Base-by-base conservation (phyloP, 2,113 vertebrate species). In the Pyxicephalus adspersus region DNA sequence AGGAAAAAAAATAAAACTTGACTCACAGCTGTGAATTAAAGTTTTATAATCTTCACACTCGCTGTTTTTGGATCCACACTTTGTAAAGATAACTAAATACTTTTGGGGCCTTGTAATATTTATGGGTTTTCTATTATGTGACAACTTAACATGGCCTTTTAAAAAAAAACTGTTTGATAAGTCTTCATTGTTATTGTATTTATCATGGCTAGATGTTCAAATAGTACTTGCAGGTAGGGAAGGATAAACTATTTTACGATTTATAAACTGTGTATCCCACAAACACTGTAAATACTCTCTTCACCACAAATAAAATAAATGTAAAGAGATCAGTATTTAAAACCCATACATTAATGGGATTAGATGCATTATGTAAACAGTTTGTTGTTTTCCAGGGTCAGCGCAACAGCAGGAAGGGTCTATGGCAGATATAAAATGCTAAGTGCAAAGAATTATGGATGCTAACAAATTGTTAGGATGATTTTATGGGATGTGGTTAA, bases 111-210 rank as follows among this genome's bases (percentile, higher is more conserved):
- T 63, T 45, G 38, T 25, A 26, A 76, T 51, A 45, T 64, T 76
- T 50, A 76, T 76, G 51, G 58, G 16, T 25, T 18, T 2, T 34
- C 8, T 61, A 61, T 75, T 75, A 26, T 38, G 55, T 64, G 57
- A 5, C 50, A 76, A 51, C 23, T 51, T 64, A 38, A 61, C 58
- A n/a, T 51, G 23, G 22, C 34, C 34, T 76, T 63, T 76, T 76
- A 20, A 76, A 76, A 63, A 23, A 31, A 63, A 50, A 76, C 73
- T 64, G 58, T 51, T 76, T 76, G 26, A 76, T 51, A 76, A 76
- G 34, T 51, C 38, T 76, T 19, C 38, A 20, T 76, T 76, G 73
- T 76, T 76, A 45, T 45, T 76, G 23, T 61, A 61, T 63, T 22
- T 18, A 26, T 76, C 58, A 50, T 20, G 20, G 73, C 73, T 63